phyloP scores from a whole-genome alignment of 2,113 vertebrate genomes.

The Ploceus nigricollis region DNA sequence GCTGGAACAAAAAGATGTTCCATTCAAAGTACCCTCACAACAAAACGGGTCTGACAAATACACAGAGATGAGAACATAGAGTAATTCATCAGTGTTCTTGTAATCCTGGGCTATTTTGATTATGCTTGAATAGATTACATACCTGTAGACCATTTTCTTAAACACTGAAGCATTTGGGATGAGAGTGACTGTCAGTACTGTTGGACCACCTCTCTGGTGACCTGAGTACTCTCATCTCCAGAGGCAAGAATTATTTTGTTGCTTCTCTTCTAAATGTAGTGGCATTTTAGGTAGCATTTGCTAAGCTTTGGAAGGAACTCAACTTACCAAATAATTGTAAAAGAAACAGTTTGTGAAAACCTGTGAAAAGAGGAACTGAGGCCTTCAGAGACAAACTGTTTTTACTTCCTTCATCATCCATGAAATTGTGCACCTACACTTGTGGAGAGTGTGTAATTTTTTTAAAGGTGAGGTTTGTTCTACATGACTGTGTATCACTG shows the following conservation, averaged over 20 bases:
- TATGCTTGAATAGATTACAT: background rate
- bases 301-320: background rate
- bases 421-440: background rate
- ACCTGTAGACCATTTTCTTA: background rate
- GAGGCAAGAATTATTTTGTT: background rate
- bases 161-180: background rate
- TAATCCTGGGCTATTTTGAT: background rate
- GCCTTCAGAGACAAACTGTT: background rate
- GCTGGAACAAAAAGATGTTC: background rate
- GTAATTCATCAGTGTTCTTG: background rate
- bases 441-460: background rate
- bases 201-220: background rate
- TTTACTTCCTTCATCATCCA: background rate
- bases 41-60: accelerated
- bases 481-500: background rate
- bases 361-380: background rate
- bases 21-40: background rate
- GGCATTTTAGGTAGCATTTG: background rate
- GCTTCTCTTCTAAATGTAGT: background rate
- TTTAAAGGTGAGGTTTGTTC: background rate
- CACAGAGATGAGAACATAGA: background rate
- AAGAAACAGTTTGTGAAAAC: background rate
- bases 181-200: background rate
- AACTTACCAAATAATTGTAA: background rate
- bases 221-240: background rate